phyloP scores from a whole-genome alignment of 2,113 vertebrate genomes.

The Todiramphus saurophagus region DNA sequence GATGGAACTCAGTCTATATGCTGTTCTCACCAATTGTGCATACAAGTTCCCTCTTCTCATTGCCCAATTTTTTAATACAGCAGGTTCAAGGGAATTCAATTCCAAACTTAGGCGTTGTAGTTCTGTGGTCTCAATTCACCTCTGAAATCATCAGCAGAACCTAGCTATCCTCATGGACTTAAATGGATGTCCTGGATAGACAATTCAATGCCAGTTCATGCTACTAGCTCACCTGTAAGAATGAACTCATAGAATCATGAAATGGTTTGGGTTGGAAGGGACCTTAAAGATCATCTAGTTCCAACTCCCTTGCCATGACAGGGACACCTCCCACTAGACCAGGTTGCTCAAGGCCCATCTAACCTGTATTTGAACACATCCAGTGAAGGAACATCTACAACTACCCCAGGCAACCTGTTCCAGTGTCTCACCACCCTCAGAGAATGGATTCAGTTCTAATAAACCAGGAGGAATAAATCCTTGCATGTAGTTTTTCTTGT shows the following conservation, averaged over 20 bases:
- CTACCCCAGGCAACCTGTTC: no score
- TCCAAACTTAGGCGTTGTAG: background rate
- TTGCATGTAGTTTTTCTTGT: background rate
- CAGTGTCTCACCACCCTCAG: no score
- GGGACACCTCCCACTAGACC: no score
- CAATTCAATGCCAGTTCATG: background rate
- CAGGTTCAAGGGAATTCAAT: background rate
- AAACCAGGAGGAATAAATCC: background rate
- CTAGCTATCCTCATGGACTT: background rate
- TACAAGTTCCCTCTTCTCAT: background rate
- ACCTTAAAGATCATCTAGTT: no score
- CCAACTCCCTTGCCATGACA: no score
- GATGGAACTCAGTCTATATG: background rate
- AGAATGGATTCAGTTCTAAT: background rate
- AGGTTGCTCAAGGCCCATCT: no score
- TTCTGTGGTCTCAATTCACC: background rate
- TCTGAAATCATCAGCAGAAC: background rate
- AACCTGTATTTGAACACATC: no score
- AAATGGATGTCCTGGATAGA: background rate
- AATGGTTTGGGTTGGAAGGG: no score
- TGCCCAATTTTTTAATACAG: background rate
- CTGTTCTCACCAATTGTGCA: background rate
- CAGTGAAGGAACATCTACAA: no score
- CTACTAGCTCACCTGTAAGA: background rate
- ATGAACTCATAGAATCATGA: background rate